Conservation (phyloP, 2,888 invertebrate genomes). For the Homarus gammarus region DNA sequence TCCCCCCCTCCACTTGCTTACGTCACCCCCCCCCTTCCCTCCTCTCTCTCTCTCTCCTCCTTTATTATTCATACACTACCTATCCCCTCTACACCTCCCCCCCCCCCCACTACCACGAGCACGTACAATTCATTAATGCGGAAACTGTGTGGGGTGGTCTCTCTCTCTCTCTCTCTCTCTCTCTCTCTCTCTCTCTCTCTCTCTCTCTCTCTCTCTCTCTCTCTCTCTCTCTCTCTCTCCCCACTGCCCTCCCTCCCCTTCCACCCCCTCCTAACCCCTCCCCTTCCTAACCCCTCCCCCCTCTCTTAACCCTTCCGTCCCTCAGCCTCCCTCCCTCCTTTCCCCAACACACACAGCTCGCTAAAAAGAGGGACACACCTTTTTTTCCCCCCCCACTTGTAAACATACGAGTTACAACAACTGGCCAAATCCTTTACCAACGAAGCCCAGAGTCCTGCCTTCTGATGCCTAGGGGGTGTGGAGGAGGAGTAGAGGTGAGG, state of each 20-base stretch:
- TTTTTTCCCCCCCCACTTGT: too few relatives aligned
- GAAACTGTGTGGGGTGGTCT: too few relatives aligned
- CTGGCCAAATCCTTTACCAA: too few relatives aligned
- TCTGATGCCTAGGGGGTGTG: too few relatives aligned
- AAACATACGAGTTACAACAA: too few relatives aligned
- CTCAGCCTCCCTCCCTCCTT: slow-evolving; percentile 1
- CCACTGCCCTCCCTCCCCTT: slow-evolving; percentile 3
- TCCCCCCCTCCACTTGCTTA: too few relatives aligned
- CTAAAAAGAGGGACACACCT: too few relatives aligned
- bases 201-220: slow-evolving; percentile 18
- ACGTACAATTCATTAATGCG: too few relatives aligned
- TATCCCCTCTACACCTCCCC: neutral
- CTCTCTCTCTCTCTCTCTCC: slow-evolving; percentile 26
- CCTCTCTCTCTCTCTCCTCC: neutral
- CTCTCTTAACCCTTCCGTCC: neutral
- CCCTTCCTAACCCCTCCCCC: neutral
- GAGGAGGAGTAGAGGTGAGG: too few relatives aligned
- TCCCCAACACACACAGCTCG: neutral
- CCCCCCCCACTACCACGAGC: too few relatives aligned
- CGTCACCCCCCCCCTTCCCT: neutral
- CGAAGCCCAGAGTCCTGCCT: too few relatives aligned
- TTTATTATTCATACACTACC: neutral
- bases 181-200: neutral
- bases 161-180: slow-evolving; percentile 35
- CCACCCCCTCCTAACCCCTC: neutral